These are phyloP conservation scores for Ptilorrhoa leucosticta DNA, from an alignment of 2,113 vertebrate species.

Conservation along the genomic window DNA sequence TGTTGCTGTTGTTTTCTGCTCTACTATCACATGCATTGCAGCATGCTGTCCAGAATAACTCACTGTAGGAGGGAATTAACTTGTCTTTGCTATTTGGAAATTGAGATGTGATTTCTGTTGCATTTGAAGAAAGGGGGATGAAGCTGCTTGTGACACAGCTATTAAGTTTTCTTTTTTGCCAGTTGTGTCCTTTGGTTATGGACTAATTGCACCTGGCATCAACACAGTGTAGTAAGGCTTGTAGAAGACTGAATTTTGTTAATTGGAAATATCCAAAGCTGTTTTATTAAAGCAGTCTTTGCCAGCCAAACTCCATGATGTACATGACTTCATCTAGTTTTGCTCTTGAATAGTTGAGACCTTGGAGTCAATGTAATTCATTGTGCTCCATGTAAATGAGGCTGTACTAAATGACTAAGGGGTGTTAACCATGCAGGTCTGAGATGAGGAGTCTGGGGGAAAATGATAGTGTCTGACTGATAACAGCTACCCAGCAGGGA, in stretches of 20 bases:
- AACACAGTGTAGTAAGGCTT: not conserved
- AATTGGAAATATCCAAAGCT: not conserved
- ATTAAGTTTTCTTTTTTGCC: not conserved
- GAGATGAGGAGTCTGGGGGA: not conserved
- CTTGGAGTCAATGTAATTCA: constrained; percentile 7
- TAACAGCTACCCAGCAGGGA: not conserved
- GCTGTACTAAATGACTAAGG: not conserved
- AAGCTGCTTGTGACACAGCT: not conserved
- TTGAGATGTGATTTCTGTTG: not conserved
- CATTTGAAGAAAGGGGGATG: not conserved
- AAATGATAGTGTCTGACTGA: not conserved
- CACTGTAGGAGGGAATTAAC: not conserved
- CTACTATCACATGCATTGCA: not conserved
- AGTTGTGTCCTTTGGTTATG: not conserved
- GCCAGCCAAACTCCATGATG: not conserved
- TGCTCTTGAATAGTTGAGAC: not conserved
- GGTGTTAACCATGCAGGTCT: not conserved
- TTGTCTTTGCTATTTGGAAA: not conserved
- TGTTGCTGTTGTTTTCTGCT: not conserved
- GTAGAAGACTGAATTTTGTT: not conserved
- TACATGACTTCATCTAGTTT: not conserved
- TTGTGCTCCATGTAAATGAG: constrained; percentile 20
- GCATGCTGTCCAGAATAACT: not conserved
- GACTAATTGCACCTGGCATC: not conserved
- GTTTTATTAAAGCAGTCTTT: not conserved